Conservation (phyloP, 2,113 vertebrate genomes). For the Henicopernis longicauda region DNA sequence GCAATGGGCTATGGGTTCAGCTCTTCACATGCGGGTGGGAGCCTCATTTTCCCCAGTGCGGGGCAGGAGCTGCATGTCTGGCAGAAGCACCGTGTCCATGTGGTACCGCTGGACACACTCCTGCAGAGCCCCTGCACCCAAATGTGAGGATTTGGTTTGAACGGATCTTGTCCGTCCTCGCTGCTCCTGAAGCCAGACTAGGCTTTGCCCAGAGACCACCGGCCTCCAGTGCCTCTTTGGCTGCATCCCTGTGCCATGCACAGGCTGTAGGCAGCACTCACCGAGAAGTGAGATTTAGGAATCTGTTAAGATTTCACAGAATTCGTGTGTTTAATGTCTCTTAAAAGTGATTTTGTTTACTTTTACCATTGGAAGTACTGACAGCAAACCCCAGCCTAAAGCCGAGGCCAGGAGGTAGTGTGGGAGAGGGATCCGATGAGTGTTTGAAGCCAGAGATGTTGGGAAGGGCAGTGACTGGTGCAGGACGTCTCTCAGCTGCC, state of each 20-base stretch:
- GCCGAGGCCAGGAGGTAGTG: not conserved
- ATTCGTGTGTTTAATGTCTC: not conserved
- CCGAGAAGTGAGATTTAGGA: not conserved
- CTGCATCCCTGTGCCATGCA: not conserved
- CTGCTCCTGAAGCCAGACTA: not conserved
- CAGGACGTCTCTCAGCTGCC: not conserved
- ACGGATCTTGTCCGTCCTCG: accelerated
- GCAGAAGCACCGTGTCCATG: not conserved
- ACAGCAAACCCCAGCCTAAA: not conserved
- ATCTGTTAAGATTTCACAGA: not conserved
- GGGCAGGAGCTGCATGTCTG: not conserved
- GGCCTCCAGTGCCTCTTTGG: accelerated
- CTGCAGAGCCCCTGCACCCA: not conserved
- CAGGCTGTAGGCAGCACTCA: not conserved
- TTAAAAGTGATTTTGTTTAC: not conserved
- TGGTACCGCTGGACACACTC: accelerated
- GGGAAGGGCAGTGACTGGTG: not conserved
- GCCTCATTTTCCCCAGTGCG: not conserved
- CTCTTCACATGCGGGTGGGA: not conserved
- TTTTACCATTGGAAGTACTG: not conserved
- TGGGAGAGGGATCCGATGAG: not conserved
- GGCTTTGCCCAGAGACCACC: not conserved
- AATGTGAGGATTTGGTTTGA: not conserved
- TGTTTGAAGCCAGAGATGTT: not conserved
- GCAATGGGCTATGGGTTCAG: not conserved